phyloP scores from a whole-genome alignment of 2,888 invertebrate species.

The Lasioglossum vierecki region DNA sequence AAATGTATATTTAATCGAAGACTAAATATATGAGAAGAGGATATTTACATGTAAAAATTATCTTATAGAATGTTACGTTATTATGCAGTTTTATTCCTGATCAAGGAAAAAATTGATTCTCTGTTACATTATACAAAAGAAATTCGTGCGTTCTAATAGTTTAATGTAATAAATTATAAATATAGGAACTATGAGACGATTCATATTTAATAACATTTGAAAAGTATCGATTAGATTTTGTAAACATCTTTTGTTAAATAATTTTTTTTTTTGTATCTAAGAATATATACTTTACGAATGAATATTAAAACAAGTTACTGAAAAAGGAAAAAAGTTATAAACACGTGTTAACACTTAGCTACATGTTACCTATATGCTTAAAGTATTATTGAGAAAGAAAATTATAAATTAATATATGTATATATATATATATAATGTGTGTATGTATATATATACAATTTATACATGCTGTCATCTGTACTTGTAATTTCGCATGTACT shows the following conservation, averaged over 20 bases:
- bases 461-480: background rate
- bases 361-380: slow-evolving; percentile 12
- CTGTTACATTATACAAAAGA: background rate
- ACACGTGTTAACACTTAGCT: background rate
- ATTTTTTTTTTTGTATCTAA: slow-evolving; percentile 4
- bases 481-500: background rate
- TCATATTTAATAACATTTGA: slow-evolving; percentile 1
- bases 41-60: slow-evolving; percentile 15
- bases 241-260: slow-evolving; percentile 9
- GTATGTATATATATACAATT: slow-evolving; percentile 30
- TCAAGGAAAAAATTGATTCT: background rate
- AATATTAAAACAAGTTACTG: slow-evolving; percentile 10
- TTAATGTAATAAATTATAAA: slow-evolving; percentile 24
- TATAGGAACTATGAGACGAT: slow-evolving; percentile 10
- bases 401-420: slow-evolving; percentile 37
- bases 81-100: slow-evolving; percentile 9
- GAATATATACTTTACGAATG: slow-evolving; percentile 7
- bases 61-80: slow-evolving; percentile 7
- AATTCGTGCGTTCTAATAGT: background rate
- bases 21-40: slow-evolving; percentile 23
- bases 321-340: background rate
- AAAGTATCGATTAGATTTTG: background rate
- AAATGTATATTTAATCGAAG: slow-evolving; percentile 16
- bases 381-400: slow-evolving; percentile 1
- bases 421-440: slow-evolving; percentile 32